Conservation (phyloP, 2,888 invertebrate genomes). For the Campoplex nolae region DNA sequence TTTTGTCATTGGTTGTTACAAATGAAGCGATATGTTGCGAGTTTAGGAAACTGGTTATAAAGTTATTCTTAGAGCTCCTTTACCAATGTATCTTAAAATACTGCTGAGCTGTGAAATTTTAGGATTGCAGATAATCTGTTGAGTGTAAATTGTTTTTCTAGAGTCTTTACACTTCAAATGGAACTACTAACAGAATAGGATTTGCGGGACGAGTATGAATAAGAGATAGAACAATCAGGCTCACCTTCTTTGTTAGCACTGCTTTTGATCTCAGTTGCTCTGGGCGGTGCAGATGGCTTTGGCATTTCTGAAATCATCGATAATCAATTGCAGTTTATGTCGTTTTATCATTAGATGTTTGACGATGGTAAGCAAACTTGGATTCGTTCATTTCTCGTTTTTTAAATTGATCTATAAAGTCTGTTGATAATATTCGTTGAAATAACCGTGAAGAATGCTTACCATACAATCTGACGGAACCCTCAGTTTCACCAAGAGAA, state of each 20-base stretch:
- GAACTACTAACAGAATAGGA: conserved; percentile 14
- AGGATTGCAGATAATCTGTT: background rate
- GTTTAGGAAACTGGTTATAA: background rate
- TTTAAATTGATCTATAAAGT: background rate
- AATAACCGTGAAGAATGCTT: conserved; percentile 82
- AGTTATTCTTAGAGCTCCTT: background rate
- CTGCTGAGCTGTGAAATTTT: background rate
- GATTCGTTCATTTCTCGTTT: background rate
- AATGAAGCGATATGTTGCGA: background rate
- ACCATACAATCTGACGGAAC: conserved; percentile 96
- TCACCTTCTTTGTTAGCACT: conserved; percentile 92
- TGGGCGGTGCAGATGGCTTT: conserved; percentile 93
- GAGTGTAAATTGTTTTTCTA: background rate
- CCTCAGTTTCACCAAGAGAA: conserved; percentile 96
- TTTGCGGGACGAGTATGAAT: background rate
- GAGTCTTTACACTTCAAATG: background rate
- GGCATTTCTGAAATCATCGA: conserved; percentile 90
- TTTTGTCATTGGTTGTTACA: conserved; percentile 7
- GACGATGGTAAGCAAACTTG: background rate
- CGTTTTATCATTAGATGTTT: background rate
- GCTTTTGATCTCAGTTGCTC: conserved; percentile 93
- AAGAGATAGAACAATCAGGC: conserved; percentile 67
- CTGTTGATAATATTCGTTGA: background rate
- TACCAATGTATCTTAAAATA: background rate
- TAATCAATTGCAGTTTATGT: background rate